phyloP scores from a whole-genome alignment of 2,888 invertebrate genomes.

The Hyles lineata region DNA sequence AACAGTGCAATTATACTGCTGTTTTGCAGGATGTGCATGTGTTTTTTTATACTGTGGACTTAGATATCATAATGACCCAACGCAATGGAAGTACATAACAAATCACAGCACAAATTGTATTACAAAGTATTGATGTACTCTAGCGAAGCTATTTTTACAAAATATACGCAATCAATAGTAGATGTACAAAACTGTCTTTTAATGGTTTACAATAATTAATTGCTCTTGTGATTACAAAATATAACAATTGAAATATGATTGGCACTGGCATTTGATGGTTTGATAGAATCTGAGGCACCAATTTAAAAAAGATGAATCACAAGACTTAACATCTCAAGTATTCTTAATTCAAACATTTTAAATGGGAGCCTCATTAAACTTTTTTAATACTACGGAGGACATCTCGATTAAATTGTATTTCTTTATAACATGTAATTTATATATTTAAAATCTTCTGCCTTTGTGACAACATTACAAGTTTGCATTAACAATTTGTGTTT shows the following conservation, averaged over 20 bases:
- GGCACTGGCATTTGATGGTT: constrained; percentile 1
- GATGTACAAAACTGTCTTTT: constrained; percentile 1
- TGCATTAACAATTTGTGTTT: not conserved
- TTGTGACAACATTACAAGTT: not conserved
- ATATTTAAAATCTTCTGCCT: not conserved
- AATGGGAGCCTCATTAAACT: not conserved
- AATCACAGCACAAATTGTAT: constrained; percentile 19
- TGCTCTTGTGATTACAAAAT: not conserved
- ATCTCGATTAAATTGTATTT: not conserved
- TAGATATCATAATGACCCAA: not conserved
- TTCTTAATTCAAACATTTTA: not conserved
- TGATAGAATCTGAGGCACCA: not conserved
- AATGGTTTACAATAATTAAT: not conserved
- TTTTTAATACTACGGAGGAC: constrained; percentile 8
- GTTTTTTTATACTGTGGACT: not conserved
- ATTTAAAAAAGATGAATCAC: not conserved
- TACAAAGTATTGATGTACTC: constrained; percentile 3
- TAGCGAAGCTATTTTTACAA: constrained; percentile 19
- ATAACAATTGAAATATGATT: not conserved
- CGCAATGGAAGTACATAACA: not conserved
- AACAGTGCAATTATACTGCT: too few species aligned
- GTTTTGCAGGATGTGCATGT: too few species aligned
- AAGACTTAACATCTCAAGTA: not conserved
- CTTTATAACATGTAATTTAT: not conserved
- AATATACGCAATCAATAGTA: not conserved